Evolutionary conservation across 2,797 vertebrate species (phyloP), one percentile per base, ranked within the genome.

Genomic region (Malurus splendens): DNA sequence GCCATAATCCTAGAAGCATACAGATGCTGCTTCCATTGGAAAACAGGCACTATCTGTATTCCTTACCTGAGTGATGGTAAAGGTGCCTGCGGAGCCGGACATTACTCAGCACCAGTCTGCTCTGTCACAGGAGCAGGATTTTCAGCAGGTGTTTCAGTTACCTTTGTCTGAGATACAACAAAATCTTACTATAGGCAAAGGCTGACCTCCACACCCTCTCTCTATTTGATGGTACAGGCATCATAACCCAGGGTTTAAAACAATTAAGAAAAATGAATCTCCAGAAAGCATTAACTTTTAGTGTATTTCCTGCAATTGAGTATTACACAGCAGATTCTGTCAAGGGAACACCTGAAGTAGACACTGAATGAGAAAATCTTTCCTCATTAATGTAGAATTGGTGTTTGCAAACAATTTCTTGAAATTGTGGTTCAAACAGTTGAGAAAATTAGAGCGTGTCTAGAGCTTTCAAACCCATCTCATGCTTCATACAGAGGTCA

Each of bases 51-150:
- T 6, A 8, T n/a, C 36, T 14, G 1, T 4, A 10, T 52, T 84
- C 44, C 95, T 95, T 89, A 97, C 97, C 96, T 97, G 93, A 90
- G 39, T 19, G 61, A 90, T 95, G 87, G 90, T 86, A 70, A 66
- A 92, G 96, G 95, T 94, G 96, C 94, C 96, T 91, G 66, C 66
- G 94, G 92, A 96, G 94, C 93, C 22, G 4, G 81, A 87, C 57
- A 50, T 96, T 86, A 98, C 94, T 97, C 97, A 86, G 97, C 96
- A 91, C 96, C 95, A 91, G 95, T 96, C 90, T 96, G 96, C 96
- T 97, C 92, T 6, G 95, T 87, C 86, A 95, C 95, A 19, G 97
- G 95, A 96, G 96, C 95, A 65, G 96, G 95, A 92, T 95, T 97
- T 95, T 97, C 97, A 71, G 96, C 83, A 82, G 97, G 88, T 79